A percentile compares a stretch with the other conserved stretches of the same genome.
Evolutionary conservation across 2,888 invertebrate species (phyloP).

Genomic region (Oscheius sp.): DNA sequence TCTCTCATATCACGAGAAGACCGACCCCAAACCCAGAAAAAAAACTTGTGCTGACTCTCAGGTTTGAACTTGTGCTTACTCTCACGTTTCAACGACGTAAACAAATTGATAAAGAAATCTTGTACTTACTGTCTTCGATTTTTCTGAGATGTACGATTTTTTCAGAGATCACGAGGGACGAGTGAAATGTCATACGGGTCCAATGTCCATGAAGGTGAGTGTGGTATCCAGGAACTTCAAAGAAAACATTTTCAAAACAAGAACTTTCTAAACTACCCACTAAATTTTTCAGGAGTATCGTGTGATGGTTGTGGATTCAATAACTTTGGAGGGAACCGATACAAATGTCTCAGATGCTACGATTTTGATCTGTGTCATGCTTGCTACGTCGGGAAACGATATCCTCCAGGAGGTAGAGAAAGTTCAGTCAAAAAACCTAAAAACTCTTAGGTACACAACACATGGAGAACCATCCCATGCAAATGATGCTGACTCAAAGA

Average conservation of each 20-base stretch:
- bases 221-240: no score
- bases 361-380: conserved; percentile 98
- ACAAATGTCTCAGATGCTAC: conserved; percentile 98
- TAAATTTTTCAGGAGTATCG: conserved; percentile 85
- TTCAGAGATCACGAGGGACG: not conserved
- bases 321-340: conserved; percentile 95
- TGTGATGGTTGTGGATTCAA: conserved; percentile 99
- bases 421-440: not conserved
- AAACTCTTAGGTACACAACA: conserved; percentile 77
- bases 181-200: conserved; percentile 22
- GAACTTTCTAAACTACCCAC: not conserved
- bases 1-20: not conserved
- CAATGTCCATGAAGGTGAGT: conserved; percentile 32
- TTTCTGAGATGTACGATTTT: not conserved
- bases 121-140: not conserved
- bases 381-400: conserved; percentile 44
- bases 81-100: not conserved
- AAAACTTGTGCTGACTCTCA: no score
- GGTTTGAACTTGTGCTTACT: no score
- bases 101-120: not conserved
- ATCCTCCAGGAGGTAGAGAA: conserved; percentile 10
- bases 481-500: conserved; percentile 94
- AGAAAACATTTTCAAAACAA: not conserved
- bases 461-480: conserved; percentile 96
- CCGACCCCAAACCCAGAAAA: no score